These are phyloP conservation scores for Lithobates sylvaticus DNA, from an alignment of 2,797 vertebrate species.

Conservation along the genomic window DNA sequence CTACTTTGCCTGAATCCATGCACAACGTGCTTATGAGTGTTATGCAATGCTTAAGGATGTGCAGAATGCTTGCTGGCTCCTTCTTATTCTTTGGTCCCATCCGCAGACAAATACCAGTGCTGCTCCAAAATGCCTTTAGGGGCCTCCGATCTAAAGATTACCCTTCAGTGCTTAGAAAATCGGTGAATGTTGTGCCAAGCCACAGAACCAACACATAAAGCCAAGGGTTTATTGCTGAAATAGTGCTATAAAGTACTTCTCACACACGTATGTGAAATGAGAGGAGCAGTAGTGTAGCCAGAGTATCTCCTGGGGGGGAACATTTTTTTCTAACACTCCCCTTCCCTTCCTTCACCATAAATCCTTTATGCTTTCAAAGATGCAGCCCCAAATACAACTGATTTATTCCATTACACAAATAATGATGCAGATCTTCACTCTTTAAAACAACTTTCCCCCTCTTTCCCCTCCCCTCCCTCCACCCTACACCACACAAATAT, in stretches of 20 bases:
- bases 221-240: not conserved
- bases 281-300: not conserved
- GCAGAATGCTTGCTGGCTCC: constrained; percentile 9
- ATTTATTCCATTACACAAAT: too few relatives aligned
- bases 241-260: not conserved
- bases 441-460: too few relatives aligned
- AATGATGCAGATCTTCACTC: too few relatives aligned
- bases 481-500: too few relatives aligned
- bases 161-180: constrained; percentile 29
- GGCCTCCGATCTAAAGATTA: constrained; percentile 41
- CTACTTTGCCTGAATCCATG: not conserved
- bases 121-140: constrained; percentile 48
- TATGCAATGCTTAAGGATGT: constrained; percentile 13
- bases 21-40: not conserved
- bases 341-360: too few relatives aligned
- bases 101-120: constrained; percentile 53
- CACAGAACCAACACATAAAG: not conserved
- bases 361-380: too few relatives aligned
- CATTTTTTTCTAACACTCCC: too few relatives aligned
- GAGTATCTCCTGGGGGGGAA: too few relatives aligned
- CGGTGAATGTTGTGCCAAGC: not conserved
- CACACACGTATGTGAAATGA: not conserved
- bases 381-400: too few relatives aligned
- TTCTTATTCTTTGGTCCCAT: constrained; percentile 11
- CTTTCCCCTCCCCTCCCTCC: too few relatives aligned